These are phyloP conservation scores for Zosterops hypoxanthus DNA, from an alignment of 2,113 vertebrate genomes.

Conservation along the genomic window DNA sequence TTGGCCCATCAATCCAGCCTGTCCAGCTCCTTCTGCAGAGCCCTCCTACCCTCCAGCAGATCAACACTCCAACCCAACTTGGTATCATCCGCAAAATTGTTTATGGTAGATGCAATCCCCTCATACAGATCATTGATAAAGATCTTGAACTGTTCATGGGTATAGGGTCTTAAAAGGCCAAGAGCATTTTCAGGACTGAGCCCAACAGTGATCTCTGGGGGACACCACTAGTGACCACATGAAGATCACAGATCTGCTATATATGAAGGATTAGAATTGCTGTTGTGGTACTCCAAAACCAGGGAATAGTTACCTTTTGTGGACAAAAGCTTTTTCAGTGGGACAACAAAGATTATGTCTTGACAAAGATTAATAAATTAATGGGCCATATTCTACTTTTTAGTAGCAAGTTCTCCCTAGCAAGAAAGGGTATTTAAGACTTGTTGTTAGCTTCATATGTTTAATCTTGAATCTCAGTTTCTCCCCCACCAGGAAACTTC, in stretches of 20 bases:
- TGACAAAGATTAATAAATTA: not conserved
- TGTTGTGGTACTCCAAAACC: not conserved
- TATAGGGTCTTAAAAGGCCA: too few species aligned
- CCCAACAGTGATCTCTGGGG: not conserved
- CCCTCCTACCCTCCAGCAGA: not conserved
- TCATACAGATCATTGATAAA: not conserved
- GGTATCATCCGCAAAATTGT: not conserved
- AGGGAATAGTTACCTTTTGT: not conserved
- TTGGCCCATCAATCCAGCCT: too few species aligned
- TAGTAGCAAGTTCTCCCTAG: not conserved
- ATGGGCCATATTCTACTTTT: not conserved
- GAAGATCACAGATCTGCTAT: not conserved
- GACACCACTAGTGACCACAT: not conserved
- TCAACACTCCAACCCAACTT: accelerated
- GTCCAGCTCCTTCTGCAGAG: not conserved
- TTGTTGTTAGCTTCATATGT: not conserved
- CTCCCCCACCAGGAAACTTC: not conserved
- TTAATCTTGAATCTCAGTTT: not conserved
- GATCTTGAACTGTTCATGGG: not conserved
- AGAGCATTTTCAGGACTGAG: too few species aligned
- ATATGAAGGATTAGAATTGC: not conserved
- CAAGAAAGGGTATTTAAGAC: not conserved
- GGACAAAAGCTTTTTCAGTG: not conserved
- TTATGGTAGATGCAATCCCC: not conserved
- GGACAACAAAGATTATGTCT: not conserved